phyloP scores from a whole-genome alignment of 2,113 vertebrate genomes.

The Petroica traversi region DNA sequence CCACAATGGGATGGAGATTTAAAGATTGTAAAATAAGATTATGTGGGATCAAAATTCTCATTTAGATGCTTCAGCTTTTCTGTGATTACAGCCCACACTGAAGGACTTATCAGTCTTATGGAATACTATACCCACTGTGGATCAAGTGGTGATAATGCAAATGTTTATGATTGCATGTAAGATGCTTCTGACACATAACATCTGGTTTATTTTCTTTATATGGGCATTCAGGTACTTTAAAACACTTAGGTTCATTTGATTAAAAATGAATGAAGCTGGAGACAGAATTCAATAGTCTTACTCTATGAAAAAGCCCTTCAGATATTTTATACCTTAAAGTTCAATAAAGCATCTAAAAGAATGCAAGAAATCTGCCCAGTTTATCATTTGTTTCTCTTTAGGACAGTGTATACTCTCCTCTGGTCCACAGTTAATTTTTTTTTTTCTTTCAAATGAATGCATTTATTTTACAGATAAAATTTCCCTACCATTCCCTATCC shows the following conservation, averaged over 20 bases:
- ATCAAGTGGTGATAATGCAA: conserved; percentile 29
- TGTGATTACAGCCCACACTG: background rate
- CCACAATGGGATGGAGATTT: background rate
- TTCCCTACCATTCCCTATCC: background rate
- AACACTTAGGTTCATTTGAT: conserved; percentile 11
- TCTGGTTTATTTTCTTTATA: background rate
- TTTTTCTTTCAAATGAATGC: background rate
- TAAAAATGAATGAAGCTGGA: conserved; percentile 26
- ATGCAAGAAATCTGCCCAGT: conserved; percentile 25
- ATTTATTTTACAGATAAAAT: background rate
- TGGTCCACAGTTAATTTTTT: background rate
- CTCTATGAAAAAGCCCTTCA: conserved; percentile 4
- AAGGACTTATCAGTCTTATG: background rate
- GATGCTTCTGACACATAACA: background rate
- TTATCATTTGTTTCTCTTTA: background rate
- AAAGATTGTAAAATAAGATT: background rate
- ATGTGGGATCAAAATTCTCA: background rate
- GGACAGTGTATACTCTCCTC: background rate
- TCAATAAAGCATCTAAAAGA: conserved; percentile 34
- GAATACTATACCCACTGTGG: background rate
- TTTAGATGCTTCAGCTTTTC: background rate
- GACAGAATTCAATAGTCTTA: background rate
- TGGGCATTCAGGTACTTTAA: conserved; percentile 21
- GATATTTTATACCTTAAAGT: background rate
- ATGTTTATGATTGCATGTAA: background rate